Conservation (phyloP, 2,797 vertebrate species). For the Mormyrops boulengeri region DNA sequence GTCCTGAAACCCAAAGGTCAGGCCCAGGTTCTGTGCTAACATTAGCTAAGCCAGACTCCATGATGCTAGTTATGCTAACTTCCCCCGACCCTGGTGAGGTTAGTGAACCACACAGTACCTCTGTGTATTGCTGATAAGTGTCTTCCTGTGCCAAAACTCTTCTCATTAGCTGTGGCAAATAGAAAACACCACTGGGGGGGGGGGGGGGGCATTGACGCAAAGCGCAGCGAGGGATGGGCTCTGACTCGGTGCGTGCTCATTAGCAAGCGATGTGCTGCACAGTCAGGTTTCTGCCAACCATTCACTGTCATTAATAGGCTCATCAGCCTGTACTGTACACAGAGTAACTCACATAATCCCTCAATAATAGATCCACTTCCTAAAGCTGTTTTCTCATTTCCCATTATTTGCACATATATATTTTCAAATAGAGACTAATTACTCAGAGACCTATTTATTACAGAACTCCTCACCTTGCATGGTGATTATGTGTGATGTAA, state of each 20-base stretch:
- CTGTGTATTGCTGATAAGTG: not conserved
- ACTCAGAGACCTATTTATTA: not conserved
- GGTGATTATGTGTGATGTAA: not conserved
- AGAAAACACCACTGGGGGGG: not conserved
- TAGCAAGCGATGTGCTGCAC: not conserved
- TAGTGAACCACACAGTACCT: not conserved
- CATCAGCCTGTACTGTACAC: not conserved
- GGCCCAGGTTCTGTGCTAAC: not conserved
- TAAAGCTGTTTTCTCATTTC: not conserved
- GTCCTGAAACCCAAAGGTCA: not conserved
- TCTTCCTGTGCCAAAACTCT: not conserved
- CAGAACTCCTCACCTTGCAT: not conserved
- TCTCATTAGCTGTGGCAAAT: not conserved
- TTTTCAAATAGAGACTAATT: not conserved
- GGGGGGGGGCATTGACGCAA: not conserved
- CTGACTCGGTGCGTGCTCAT: not conserved
- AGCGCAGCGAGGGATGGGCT: not conserved
- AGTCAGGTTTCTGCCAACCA: not conserved
- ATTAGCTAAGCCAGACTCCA: not conserved
- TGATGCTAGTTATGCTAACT: not conserved
- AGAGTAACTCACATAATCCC: not conserved
- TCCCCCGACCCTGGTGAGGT: not conserved
- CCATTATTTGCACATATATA: not conserved
- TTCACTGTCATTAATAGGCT: too few relatives aligned
- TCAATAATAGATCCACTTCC: not conserved